Evolutionary conservation across 1,140 invertebrate genomes (phyloP), one percentile per base, ranked within the genome.

Genomic region (Euura lappo): DNA sequence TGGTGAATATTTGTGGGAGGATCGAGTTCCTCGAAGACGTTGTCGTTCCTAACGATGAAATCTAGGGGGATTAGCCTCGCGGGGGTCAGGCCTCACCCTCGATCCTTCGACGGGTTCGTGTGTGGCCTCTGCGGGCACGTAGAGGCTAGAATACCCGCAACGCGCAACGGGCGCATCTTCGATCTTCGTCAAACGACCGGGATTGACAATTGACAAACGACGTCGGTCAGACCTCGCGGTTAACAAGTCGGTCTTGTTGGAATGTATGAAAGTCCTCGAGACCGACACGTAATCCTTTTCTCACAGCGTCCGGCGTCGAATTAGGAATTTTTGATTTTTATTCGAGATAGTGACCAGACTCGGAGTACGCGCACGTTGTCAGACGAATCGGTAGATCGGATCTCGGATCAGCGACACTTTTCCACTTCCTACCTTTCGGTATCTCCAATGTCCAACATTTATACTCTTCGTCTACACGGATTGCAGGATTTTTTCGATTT

Each of bases 181-280:
- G 51, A 60, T 60, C 51, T 60, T 60, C 51, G 51, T 60, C 51
- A 60, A 60, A n/a, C 51, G 51, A 60, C 51, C 28, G 28, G 51
- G 51, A 60, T 60, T 60, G 51, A 60, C 51, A 60, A 60, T 60
- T 60, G 51, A 60, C 51, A 60, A 60, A 60, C 51, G 51, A 60
- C 51, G 51, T 60, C 51, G 51, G 51, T 60, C 51, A 60, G 51
- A 60, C 51, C 51, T 60, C 51, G 51, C 51, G 51, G 2, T 60
- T 60, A 60, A 60, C 51, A 60, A 60, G 51, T 60, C 13, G 51
- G 51, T 60, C 51, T n/a, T n/a, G 51, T 3, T 60, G 51, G 51
- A 60, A 60, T 60, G 51, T 60, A 8, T 60, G 51, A 60, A 60
- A 60, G 51, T 60, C 28, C 51, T 60, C 51, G 51, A n/a, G 51